Conservation (phyloP, 1,140 invertebrate species). For the Drosophila aff. region DNA sequence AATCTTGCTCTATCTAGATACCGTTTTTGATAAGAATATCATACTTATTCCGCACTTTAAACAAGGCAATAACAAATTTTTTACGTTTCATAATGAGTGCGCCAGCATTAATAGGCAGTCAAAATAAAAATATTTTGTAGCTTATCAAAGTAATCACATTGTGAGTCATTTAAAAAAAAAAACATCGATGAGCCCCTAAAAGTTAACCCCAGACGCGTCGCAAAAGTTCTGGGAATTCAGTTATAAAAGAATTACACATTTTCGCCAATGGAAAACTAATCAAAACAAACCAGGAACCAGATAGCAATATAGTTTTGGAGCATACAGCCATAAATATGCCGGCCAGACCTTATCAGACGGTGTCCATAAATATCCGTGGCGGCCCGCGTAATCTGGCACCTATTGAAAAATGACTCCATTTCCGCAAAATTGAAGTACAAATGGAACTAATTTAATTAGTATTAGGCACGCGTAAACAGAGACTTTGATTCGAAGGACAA, state of each 20-base stretch:
- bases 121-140: slow-evolving; percentile 10
- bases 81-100: slow-evolving; percentile 5
- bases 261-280: slow-evolving; percentile 3
- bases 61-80: slow-evolving; percentile 2
- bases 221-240: slow-evolving; percentile 7
- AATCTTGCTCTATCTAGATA: slow-evolving; percentile 5
- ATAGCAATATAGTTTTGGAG: slow-evolving; percentile 8
- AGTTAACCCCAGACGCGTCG: not conserved
- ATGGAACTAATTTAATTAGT: slow-evolving; percentile 39
- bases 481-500: slow-evolving; percentile 27
- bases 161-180: slow-evolving; percentile 18
- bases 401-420: slow-evolving; percentile 17
- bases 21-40: slow-evolving; percentile 4
- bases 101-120: not conserved
- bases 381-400: not conserved
- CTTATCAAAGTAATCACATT: not conserved
- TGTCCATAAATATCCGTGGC: slow-evolving; percentile 22
- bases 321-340: slow-evolving; percentile 20
- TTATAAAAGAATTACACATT: slow-evolving; percentile 17
- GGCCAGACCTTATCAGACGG: slow-evolving; percentile 19
- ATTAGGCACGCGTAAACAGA: slow-evolving; percentile 36
- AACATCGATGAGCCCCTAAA: not conserved
- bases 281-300: slow-evolving; percentile 33
- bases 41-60: not conserved
- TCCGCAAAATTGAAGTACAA: slow-evolving; percentile 48